Base-by-base conservation (phyloP, 92 coral and sea anemone genomes). In the Siderastrea siderea region DNA sequence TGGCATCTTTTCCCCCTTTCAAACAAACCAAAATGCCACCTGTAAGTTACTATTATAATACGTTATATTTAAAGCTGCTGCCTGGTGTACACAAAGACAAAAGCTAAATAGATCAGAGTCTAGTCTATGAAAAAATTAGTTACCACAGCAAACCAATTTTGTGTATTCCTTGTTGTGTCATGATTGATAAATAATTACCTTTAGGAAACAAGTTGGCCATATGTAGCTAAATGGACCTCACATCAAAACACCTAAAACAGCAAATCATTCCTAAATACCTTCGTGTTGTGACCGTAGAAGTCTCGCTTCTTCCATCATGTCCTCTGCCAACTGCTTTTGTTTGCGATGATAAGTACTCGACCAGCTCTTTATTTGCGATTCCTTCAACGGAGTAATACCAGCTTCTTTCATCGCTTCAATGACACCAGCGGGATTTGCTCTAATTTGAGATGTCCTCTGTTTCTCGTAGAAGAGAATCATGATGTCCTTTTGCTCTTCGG, bases 301-400 rank as follows among this genome's bases (percentile, higher is more conserved):
- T 13, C 82, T 3, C 12, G 92, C 92, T 74, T 88, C 84, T 8
- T 71, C 69, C 49, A 81, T 43, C 11, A 81, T 2, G 73, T 78
- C 89, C 15, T 84, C 79, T 47, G 83, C 82, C 13, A 88, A 5
- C 3, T 87, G 90, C 49, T 87, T 91, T 12, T 85, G 89, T 49
- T 91, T 91, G 43, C 90, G 77, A 67, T 84, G 87, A 47, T 91
- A 85, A 1, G 94, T 68, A 73, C 91, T 71, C 89, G 91, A 87
- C 86, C 90, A 91, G 57, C 94, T 85, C 52, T 88, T 88, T 12
- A 92, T 88, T 49, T 92, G 95, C 0, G 81, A 67, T 1, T 84
- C 95, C 63, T 84, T 92, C n/a, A 92, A 74, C 0, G 14, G 65
- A 11, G 78, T 77, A 49, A 88, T 57, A 2, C 88, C 92, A 55